phyloP scores from a whole-genome alignment of 2,888 invertebrate genomes.

The Ochlodes sylvanus region DNA sequence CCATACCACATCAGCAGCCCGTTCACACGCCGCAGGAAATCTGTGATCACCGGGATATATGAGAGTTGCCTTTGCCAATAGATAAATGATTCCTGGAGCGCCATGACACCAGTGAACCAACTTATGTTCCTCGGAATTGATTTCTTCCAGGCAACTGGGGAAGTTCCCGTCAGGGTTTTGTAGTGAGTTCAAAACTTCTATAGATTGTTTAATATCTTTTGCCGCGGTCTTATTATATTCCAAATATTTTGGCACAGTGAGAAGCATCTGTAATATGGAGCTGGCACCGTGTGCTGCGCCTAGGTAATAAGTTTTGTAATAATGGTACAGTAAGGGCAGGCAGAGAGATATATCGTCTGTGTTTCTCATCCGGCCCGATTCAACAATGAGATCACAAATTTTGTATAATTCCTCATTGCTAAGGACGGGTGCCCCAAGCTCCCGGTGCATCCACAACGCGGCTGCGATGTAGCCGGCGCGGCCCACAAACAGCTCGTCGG shows the following conservation, averaged over 20 bases:
- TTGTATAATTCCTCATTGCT: slow-evolving; percentile 81
- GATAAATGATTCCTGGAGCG: slow-evolving; percentile 92
- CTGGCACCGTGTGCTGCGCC: slow-evolving; percentile 87
- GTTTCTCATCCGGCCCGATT: slow-evolving; percentile 90
- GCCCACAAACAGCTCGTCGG: slow-evolving; percentile 94
- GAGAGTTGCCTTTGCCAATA: slow-evolving; percentile 92
- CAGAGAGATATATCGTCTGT: slow-evolving; percentile 79
- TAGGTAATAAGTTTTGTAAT: slow-evolving; percentile 89
- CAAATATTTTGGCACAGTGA: slow-evolving; percentile 82
- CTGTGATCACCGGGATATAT: slow-evolving; percentile 88
- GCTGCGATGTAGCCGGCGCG: slow-evolving; percentile 93
- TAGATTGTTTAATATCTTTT: slow-evolving; percentile 85
- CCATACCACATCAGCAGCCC: slow-evolving; percentile 92
- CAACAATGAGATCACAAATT: slow-evolving; percentile 88
- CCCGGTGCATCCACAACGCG: slow-evolving; percentile 88
- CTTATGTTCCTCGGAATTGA: slow-evolving; percentile 86
- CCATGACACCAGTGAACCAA: slow-evolving; percentile 97
- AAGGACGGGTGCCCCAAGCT: slow-evolving; percentile 75
- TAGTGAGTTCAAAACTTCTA: slow-evolving; percentile 87
- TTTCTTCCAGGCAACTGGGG: slow-evolving; percentile 90
- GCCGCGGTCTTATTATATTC: slow-evolving; percentile 80
- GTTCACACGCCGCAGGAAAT: slow-evolving; percentile 88
- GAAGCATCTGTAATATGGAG: slow-evolving; percentile 85
- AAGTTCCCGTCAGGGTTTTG: slow-evolving; percentile 91
- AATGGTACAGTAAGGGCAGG: slow-evolving; percentile 91